Conservation (phyloP, 1,140 invertebrate species). For the Drosophila watanabei region DNA sequence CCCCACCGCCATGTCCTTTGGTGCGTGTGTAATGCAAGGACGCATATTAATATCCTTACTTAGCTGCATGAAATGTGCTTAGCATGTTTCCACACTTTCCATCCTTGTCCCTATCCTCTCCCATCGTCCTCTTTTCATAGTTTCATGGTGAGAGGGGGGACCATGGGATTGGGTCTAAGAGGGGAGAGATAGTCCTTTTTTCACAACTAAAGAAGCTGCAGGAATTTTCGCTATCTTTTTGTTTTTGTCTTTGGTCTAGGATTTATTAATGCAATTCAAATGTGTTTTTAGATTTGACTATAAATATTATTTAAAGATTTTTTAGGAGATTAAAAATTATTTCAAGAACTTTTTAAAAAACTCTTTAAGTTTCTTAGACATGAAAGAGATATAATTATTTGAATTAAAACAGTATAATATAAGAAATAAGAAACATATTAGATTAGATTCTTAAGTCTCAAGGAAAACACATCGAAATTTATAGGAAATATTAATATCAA, state of each 20-base stretch:
- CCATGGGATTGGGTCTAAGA: not conserved
- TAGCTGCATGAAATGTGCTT: slow-evolving; percentile 73
- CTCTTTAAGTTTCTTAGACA: no score
- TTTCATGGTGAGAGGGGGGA: slow-evolving; percentile 2
- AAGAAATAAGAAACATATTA: no score
- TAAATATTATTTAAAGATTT: not conserved
- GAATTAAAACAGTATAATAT: no score
- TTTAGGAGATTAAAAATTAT: not conserved
- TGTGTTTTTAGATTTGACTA: not conserved
- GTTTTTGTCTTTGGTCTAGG: not conserved
- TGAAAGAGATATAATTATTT: no score
- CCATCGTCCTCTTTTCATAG: not conserved
- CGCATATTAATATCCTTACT: slow-evolving; percentile 84
- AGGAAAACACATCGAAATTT: no score
- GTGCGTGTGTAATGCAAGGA: slow-evolving; percentile 67
- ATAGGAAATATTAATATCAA: no score
- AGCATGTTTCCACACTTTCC: slow-evolving; percentile 66
- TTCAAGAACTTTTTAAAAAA: not conserved
- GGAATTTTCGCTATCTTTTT: slow-evolving; percentile 12
- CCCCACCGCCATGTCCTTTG: slow-evolving; percentile 21
- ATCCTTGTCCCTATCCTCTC: not conserved
- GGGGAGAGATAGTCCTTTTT: not conserved
- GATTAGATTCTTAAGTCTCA: no score
- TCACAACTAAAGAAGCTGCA: slow-evolving; percentile 14
- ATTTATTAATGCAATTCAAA: slow-evolving; percentile 27